Percentiles rank a stretch among this genome's conserved stretches.
Conservation (phyloP, 2,113 vertebrate species). For the Lutjanus erythropterus region DNA sequence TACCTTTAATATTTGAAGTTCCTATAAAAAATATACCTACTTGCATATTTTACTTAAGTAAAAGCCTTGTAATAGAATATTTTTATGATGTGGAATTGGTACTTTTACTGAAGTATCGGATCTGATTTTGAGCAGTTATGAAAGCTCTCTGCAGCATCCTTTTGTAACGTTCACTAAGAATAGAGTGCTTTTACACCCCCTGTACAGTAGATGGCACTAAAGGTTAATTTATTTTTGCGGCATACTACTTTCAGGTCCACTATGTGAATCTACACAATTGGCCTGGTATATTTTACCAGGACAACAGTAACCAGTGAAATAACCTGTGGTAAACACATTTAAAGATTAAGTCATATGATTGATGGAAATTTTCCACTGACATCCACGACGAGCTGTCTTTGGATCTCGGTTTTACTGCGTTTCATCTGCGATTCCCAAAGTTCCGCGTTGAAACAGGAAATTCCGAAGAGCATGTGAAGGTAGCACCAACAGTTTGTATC, state of each 20-base stretch:
- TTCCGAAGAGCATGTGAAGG: not conserved
- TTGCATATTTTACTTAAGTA: too few species aligned
- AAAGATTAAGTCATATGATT: not conserved
- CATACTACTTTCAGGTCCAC: too few species aligned
- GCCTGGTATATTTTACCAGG: accelerated
- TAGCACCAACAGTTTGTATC: not conserved
- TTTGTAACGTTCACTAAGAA: not conserved
- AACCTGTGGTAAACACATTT: not conserved
- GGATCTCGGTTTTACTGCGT: not conserved
- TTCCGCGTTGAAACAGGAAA: accelerated
- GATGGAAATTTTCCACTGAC: not conserved
- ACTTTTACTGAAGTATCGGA: not conserved
- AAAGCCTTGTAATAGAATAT: not conserved
- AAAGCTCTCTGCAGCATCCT: constrained; percentile 3
- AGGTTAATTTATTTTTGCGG: too few species aligned
- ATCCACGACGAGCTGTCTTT: not conserved
- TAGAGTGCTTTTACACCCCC: not conserved
- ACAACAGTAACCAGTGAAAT: not conserved
- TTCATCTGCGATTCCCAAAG: not conserved
- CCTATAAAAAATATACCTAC: too few species aligned
- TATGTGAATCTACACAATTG: not conserved
- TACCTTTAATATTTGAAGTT: not conserved
- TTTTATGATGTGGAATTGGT: not conserved
- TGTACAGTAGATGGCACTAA: constrained; percentile 43
- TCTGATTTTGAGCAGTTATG: not conserved